Percentiles rank a stretch among this genome's conserved stretches.
Conservation (phyloP, 2,113 vertebrate genomes). For the Otis tarda region DNA sequence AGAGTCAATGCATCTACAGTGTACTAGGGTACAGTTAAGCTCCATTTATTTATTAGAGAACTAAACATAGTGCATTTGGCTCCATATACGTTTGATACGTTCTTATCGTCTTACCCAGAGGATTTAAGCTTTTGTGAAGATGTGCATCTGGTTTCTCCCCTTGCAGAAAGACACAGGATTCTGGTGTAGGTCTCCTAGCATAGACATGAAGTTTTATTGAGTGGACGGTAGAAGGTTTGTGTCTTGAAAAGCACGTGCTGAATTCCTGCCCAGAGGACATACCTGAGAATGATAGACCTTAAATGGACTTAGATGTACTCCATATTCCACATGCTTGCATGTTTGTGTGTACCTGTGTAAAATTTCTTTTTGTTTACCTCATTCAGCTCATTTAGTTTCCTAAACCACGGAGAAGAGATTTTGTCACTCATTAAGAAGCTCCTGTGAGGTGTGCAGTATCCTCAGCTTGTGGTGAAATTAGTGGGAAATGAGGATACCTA, state of each 20-base stretch:
- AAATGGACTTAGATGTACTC: background rate
- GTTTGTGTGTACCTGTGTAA: background rate
- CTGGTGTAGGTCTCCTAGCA: background rate
- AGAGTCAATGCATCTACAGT: background rate
- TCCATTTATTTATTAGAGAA: background rate
- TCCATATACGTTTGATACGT: rapidly evolving
- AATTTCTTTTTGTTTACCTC: background rate
- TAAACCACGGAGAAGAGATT: background rate
- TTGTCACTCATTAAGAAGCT: background rate
- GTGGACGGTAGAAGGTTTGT: background rate
- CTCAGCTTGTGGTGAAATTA: background rate
- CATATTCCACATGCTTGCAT: background rate
- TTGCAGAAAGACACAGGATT: background rate
- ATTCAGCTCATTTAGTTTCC: background rate
- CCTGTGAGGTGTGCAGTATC: background rate
- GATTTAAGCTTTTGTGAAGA: background rate
- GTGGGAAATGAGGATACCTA: background rate
- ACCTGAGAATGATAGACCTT: background rate
- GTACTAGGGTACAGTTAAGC: background rate
- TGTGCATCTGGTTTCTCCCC: background rate
- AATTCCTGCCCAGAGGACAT: background rate
- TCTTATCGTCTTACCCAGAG: background rate
- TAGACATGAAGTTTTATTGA: background rate
- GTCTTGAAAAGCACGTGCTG: background rate
- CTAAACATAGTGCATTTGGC: background rate